A percentile compares a stretch with the other conserved stretches of the same genome.
Evolutionary conservation across 2,888 invertebrate species (phyloP).

Genomic region (Aphodius sticticus): DNA sequence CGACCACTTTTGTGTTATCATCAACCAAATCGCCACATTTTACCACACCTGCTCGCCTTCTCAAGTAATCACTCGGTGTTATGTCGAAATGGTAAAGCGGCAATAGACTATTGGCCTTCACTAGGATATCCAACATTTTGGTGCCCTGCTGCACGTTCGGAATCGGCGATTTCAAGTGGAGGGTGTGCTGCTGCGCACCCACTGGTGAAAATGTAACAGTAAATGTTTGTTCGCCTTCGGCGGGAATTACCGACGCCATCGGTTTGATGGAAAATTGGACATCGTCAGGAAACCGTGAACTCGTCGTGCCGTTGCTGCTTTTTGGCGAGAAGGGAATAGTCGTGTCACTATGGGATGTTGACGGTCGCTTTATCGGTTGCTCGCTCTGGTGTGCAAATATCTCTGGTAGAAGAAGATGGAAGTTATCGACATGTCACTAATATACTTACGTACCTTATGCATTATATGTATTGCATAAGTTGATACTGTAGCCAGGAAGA

Average conservation of each 20-base stretch:
- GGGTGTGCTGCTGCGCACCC: conserved; percentile 64
- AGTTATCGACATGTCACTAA: background rate
- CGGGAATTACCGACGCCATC: conserved; percentile 58
- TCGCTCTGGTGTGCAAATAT: conserved; percentile 31
- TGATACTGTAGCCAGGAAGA: no score
- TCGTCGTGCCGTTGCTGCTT: background rate
- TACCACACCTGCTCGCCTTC: conserved; percentile 59
- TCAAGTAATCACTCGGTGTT: conserved; percentile 70
- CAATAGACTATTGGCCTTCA: conserved; percentile 69
- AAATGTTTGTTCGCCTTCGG: conserved; percentile 59
- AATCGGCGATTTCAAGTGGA: conserved; percentile 65
- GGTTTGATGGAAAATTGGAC: conserved; percentile 66
- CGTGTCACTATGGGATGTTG: background rate
- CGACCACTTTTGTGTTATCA: conserved; percentile 62
- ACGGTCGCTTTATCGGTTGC: background rate
- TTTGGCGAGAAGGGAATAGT: background rate
- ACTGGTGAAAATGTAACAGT: conserved; percentile 65
- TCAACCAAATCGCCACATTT: conserved; percentile 61
- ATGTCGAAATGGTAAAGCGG: conserved; percentile 77
- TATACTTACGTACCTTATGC: no score
- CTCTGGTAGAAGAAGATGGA: conserved; percentile 31
- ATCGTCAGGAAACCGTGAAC: conserved; percentile 27
- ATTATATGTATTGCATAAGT: no score
- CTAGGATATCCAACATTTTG: conserved; percentile 52
- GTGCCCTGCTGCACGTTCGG: conserved; percentile 62